These are phyloP conservation scores for Siniperca obscura DNA, from an alignment of 2,797 vertebrate genomes.

Conservation along the genomic window DNA sequence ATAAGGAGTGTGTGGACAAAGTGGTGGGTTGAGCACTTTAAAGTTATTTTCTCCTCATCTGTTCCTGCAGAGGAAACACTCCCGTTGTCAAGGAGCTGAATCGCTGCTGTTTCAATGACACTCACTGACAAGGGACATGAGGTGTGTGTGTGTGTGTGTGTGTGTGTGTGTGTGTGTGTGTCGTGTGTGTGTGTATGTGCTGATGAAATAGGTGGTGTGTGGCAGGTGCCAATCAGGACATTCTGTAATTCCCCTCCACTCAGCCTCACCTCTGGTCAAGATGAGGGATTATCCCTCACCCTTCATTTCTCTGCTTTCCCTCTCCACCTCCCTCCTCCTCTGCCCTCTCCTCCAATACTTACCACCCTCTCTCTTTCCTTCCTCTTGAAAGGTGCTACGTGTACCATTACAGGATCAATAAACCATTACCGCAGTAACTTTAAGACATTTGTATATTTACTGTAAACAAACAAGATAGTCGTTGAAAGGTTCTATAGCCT, in stretches of 20 bases:
- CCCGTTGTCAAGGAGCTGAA: conserved; percentile 52
- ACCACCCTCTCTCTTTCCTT: not conserved
- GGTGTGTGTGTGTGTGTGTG: conserved; percentile 28
- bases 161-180: conserved; percentile 10
- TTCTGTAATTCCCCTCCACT: conserved; percentile 70
- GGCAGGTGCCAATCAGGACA: conserved; percentile 72
- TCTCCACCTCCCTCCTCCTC: conserved; percentile 33
- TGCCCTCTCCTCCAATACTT: conserved; percentile 4
- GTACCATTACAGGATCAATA: conserved; percentile 52
- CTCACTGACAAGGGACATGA: conserved; percentile 40
- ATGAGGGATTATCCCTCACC: conserved; percentile 71
- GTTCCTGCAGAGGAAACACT: conserved; percentile 47
- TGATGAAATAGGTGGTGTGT: conserved; percentile 41
- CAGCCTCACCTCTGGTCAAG: conserved; percentile 67
- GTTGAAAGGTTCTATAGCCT: conserved; percentile 3
- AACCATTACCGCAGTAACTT: conserved; percentile 47
- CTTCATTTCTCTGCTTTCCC: conserved; percentile 44
- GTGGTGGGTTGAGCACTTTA: conserved; percentile 34
- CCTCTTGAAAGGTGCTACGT: conserved; percentile 20
- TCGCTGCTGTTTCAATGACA: conserved; percentile 54
- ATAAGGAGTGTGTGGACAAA: conserved; percentile 22
- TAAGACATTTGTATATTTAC: conserved; percentile 56
- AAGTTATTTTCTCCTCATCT: conserved; percentile 60
- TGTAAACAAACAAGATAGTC: conserved; percentile 44
- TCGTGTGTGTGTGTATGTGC: not conserved